A percentile compares a stretch with the other conserved stretches of the same genome.
Conservation (phyloP, 2,113 vertebrate species). For the Pavo muticus region DNA sequence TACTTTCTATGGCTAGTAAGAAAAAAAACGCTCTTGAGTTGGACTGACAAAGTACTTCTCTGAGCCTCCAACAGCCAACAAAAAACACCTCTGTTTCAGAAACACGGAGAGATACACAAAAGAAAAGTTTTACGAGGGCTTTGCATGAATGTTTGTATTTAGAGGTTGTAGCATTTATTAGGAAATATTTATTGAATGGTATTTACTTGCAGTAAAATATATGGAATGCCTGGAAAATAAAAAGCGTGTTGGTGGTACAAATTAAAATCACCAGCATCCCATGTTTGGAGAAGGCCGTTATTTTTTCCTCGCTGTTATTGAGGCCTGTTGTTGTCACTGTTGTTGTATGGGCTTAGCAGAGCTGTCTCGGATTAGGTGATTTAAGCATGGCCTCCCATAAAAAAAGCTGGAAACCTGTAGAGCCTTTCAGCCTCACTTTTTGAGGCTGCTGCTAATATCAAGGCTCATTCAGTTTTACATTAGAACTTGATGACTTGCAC, state of each 20-base stretch:
- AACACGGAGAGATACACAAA: not conserved
- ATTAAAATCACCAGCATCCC: rapidly evolving
- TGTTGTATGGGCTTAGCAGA: not conserved
- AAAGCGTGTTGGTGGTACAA: rapidly evolving
- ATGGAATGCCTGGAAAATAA: not conserved
- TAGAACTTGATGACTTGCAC: constrained; percentile 81
- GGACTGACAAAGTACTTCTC: constrained; percentile 72
- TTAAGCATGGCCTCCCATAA: constrained; percentile 39
- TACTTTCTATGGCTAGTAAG: constrained; percentile 80
- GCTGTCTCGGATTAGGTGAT: constrained; percentile 34
- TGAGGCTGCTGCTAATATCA: constrained; percentile 77
- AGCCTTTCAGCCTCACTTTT: constrained; percentile 64
- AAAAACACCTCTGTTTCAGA: not conserved
- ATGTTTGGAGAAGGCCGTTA: not conserved
- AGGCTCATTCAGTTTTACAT: constrained; percentile 83
- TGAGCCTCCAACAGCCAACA: not conserved
- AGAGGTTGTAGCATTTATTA: not conserved
- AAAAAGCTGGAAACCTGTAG: constrained; percentile 61
- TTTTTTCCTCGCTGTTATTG: not conserved
- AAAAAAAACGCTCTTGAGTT: constrained; percentile 43
- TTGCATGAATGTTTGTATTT: not conserved
- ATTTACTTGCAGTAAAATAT: constrained; percentile 2
- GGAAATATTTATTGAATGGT: not conserved
- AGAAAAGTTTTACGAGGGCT: not conserved
- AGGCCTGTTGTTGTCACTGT: constrained; percentile 23